Evolutionary conservation across 1,140 invertebrate genomes (phyloP).

Genomic region (Drosophila yakuba): DNA sequence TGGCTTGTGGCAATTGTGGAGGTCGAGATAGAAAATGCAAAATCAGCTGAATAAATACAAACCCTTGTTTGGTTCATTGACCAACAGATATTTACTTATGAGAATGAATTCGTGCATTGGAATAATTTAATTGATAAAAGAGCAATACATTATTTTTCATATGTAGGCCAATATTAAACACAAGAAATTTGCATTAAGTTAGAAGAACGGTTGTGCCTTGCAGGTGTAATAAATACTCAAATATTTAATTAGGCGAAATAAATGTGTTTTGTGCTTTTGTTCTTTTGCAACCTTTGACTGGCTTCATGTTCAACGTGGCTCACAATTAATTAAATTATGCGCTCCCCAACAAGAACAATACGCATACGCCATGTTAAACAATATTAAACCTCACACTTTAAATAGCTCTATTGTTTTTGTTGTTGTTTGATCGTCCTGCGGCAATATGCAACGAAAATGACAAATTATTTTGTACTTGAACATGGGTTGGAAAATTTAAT

Average conservation of each 20-base stretch:
- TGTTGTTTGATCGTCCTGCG: conserved; percentile 3
- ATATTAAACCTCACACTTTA: conserved; percentile 2
- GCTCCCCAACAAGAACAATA: conserved; percentile 22
- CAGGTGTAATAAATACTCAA: conserved; percentile 68
- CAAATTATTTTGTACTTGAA: conserved; percentile 18
- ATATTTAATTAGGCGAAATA: conserved; percentile 71
- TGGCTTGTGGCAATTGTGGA: background rate
- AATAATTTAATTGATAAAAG: conserved; percentile 61
- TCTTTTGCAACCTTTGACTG: conserved; percentile 30
- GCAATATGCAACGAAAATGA: conserved; percentile 16
- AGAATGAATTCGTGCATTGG: conserved; percentile 76
- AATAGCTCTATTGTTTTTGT: conserved; percentile 4
- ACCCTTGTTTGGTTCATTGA: conserved; percentile 20
- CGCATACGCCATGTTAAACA: conserved; percentile 27
- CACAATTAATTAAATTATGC: conserved; percentile 45
- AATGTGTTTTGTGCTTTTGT: conserved; percentile 32
- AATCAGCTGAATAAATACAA: conserved; percentile 23
- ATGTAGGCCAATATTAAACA: conserved; percentile 41
- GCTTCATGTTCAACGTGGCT: conserved; percentile 35
- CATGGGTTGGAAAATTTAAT: conserved; percentile 9
- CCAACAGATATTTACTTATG: conserved; percentile 62
- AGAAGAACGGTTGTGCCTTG: conserved; percentile 46
- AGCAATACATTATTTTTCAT: conserved; percentile 20
- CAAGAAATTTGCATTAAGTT: conserved; percentile 52
- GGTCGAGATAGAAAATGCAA: background rate